A percentile compares a stretch with the other conserved stretches of the same genome.
phyloP scores from a whole-genome alignment of 2,797 vertebrate genomes.

The Muscicapa striata region DNA sequence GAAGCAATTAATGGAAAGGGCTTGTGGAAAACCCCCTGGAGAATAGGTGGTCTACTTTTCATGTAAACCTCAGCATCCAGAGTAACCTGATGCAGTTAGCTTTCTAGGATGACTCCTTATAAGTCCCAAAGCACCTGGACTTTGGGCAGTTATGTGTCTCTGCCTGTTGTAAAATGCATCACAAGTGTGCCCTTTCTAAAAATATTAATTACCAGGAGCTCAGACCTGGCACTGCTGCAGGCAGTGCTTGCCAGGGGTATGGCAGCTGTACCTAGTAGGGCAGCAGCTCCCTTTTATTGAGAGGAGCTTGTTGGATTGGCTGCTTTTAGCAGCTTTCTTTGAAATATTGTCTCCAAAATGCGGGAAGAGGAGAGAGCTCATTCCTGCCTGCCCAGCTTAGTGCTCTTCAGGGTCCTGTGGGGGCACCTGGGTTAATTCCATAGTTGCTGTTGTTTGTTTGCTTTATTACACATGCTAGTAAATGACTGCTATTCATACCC shows the following conservation, averaged over 20 bases:
- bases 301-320: background rate
- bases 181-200: background rate
- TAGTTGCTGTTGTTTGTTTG: too few relatives aligned
- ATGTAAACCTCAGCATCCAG: background rate
- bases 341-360: background rate
- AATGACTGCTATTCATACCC: too few relatives aligned
- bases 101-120: background rate
- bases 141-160: background rate
- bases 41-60: background rate
- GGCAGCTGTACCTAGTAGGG: background rate
- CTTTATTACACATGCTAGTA: too few relatives aligned
- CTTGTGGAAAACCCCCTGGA: background rate
- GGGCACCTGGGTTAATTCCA: too few relatives aligned
- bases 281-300: background rate
- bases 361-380: background rate
- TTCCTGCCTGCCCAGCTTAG: too few relatives aligned
- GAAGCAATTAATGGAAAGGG: background rate
- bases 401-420: too few relatives aligned
- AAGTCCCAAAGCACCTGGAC: background rate
- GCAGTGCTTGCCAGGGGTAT: background rate
- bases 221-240: background rate
- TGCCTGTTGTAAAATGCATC: background rate
- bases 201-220: background rate
- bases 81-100: background rate
- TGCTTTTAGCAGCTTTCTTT: background rate